Base-by-base conservation (phyloP, 2,797 vertebrate species). In the Arctocebus calabarensis region DNA sequence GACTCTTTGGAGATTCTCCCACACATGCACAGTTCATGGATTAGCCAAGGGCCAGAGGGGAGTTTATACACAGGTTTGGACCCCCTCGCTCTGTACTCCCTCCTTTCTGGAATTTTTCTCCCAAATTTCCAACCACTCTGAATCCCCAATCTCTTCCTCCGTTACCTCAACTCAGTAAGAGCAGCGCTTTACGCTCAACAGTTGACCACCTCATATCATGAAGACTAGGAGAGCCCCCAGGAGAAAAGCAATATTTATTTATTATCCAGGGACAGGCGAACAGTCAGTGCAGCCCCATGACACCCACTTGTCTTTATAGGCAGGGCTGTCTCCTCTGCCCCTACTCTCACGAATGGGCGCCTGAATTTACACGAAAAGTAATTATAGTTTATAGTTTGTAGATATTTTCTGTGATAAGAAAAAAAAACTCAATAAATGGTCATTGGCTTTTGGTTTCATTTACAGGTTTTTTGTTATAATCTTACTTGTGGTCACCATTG, bases 401-500 rank as follows among this genome's bases (percentile, higher is more conserved):
- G 59, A 16, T 55, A n/a, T 75, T 52, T 82, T 85, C 22, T 43
- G n/a, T 59, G 40, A 5, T 27, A 43, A 34, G 37, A 45, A 34
- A 70, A 64, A 34, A 71, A 77, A 17, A 40, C 92, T 96, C 91
- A 96, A n/a, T 19, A 52, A 45, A 5, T 34, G n/a, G 6, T 73
- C 34, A 16, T 12, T 45, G 71, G 74, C 48, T 40, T 5, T 71
- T 48, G 82, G 8, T 74, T 90, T 83, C 1, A 45, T 96, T 98
- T 97, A 9, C 96, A 99, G 99, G 97, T 48, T 99, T 17, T 99
- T 99, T 79, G 99, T 99, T 87, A 16, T 99, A 90, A 0, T n/a
- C 90, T 97, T 99, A 93, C 99, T 99, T 83, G 99, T 98, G 1
- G 1, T 99, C 97, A 99, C 99, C 96, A 99, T 99, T 7, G 98